These are phyloP conservation scores for Mareca strepera DNA, from an alignment of 2,797 vertebrate species.

Conservation along the genomic window DNA sequence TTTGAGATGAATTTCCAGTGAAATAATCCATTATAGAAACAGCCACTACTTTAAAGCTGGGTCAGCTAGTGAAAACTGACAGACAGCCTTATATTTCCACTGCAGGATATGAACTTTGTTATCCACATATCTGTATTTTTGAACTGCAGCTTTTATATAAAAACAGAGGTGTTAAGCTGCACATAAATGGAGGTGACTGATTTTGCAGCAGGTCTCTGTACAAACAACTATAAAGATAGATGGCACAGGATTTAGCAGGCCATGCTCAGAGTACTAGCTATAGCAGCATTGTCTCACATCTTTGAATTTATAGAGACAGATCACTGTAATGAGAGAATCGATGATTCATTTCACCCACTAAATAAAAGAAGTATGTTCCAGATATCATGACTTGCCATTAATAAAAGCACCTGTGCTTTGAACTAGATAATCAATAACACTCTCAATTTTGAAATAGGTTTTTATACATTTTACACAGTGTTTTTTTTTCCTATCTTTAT, in stretches of 20 bases:
- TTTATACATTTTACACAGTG: neutral
- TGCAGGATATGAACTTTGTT: neutral
- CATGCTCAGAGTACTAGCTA: neutral
- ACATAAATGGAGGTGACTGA: neutral
- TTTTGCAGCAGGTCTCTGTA: slow-evolving; percentile 5
- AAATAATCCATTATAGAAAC: neutral
- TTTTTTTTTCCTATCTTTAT: neutral
- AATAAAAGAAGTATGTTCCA: slow-evolving; percentile 57
- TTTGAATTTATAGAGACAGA: slow-evolving; percentile 28
- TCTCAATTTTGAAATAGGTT: neutral
- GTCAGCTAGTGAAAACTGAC: neutral
- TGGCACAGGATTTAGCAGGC: neutral
- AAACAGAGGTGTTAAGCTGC: neutral
- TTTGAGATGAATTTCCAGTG: neutral
- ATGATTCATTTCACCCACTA: slow-evolving; percentile 36
- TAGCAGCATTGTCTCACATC: neutral
- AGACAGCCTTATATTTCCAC: neutral
- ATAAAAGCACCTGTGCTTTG: slow-evolving; percentile 34
- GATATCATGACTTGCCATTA: slow-evolving; percentile 31
- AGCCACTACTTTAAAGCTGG: neutral
- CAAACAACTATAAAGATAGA: neutral
- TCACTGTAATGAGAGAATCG: neutral
- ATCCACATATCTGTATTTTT: neutral
- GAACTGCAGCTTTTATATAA: neutral
- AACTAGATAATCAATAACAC: slow-evolving; percentile 26